Evolutionary conservation across 2,888 invertebrate species (phyloP).

Genomic region (Limnephilus rhombicus): DNA sequence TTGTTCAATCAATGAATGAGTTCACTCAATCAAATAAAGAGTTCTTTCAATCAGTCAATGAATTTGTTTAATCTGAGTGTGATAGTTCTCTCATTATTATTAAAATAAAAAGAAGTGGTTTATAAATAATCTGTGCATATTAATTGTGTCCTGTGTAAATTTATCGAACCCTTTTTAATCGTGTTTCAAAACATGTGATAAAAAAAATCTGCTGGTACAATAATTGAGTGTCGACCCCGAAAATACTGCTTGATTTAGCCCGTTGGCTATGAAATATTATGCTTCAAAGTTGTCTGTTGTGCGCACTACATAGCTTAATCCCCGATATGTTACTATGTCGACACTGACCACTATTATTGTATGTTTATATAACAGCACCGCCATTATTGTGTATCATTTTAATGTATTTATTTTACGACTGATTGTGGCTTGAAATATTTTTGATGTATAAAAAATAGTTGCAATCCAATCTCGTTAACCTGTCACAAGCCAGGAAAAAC

Average conservation of each 20-base stretch:
- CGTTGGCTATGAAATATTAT: not conserved
- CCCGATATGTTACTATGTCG: not conserved
- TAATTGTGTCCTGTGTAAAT: too few relatives aligned
- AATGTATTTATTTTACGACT: not conserved
- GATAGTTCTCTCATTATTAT: too few relatives aligned
- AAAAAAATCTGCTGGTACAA: not conserved
- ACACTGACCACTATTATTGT: not conserved
- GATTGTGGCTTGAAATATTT: not conserved
- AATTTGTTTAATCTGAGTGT: too few relatives aligned
- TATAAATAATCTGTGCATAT: too few relatives aligned
- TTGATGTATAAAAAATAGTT: not conserved
- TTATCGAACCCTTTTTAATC: not conserved
- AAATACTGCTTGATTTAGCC: not conserved
- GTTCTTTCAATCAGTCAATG: too few relatives aligned
- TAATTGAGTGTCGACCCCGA: not conserved
- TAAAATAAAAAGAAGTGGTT: too few relatives aligned
- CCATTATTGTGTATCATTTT: not conserved
- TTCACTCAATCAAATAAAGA: too few relatives aligned
- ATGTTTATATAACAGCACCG: not conserved
- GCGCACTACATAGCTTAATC: constrained; percentile 5
- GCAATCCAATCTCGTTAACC: too few relatives aligned
- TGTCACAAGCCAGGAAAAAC: too few relatives aligned
- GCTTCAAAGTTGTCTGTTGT: constrained; percentile 15
- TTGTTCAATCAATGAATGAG: too few relatives aligned
- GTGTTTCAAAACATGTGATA: not conserved